Base-by-base conservation (phyloP, 2,888 invertebrate species). In the Punctoribates punctum region DNA sequence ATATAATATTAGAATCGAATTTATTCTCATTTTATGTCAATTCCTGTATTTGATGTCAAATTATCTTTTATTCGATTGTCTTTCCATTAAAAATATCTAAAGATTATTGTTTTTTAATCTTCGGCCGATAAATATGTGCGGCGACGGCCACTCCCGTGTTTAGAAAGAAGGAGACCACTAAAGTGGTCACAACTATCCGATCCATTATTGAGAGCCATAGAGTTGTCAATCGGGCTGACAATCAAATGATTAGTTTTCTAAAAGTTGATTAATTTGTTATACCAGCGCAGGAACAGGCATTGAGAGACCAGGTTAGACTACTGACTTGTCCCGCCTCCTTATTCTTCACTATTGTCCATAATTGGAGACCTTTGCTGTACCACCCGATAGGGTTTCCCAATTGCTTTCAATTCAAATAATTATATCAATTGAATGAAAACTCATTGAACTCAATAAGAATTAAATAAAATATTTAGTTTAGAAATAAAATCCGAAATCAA, bases 111-210 rank as follows among this genome's bases (percentile, higher is more conserved):
- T 23, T 60, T 38, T 73, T 60, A 54, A 25, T 73, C 73, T 73
- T 73, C 6, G 73, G 73, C 29, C 73, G 29, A 42, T 73, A 73
- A 42, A 54, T 73, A 34, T 23, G 20, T n/a, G 73, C 73, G 20
- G 57, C 73, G 38, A 73, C 13, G 3, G 73, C 51, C 6, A 73
- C 57, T 2, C 48, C 25, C 2, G 38, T 15, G 42, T 73, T 73
- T 5, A 73, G 73, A n/a, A 60, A 38, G 20, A 60, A 23, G 27
- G 73, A 73, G 17, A 73, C 34, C 27, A 60, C 17, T 42, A 73
- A 60, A 51, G 48, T 73, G 25, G 42, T 73, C 57, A 73, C 51
- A 29, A 73, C 54, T 34, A 42, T 48, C 20, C 6, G 1, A 23
- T 73, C 73, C 54, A 38, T 38, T 20, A 73, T 60, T 11, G 73